Evolutionary conservation across 2,797 vertebrate genomes (phyloP), one percentile per base, ranked within the genome.

Genomic region (Caiman crocodilus): DNA sequence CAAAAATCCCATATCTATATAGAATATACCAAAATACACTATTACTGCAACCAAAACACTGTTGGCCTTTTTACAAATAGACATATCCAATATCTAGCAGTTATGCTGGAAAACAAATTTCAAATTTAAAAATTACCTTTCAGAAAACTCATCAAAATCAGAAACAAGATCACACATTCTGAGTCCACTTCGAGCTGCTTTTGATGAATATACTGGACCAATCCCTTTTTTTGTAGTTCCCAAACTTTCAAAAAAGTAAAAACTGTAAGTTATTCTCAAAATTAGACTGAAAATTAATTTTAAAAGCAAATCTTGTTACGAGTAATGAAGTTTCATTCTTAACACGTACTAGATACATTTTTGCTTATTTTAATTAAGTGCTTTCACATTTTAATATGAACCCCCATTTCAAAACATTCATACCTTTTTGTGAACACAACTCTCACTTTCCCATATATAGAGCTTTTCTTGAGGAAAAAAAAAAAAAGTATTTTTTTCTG

Each of bases 221-320:
- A 99, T 99, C 79, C 99, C 99, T 96, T 99, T 99, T 97, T 99
- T 99, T 16, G 99, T 99, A 69, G 99, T 99, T 92, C 99, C 99
- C 96, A 99, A 98, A 97, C 99, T 99, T 97, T 26, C 76, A 94
- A 84, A 93, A 85, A 85, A 93, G 95, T 74, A 97, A 89, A 76
- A 94, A 83, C 20, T 84, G 91, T 50, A 59, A 93, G 83, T 82
- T 96, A 94, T 15, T 85, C 11, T 82, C 74, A 14, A 89, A 58
- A 88, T 1, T 57, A 82, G 55, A 85, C 12, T n/a, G 65, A 74
- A 13, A 3, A 16, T 81, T 10, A 85, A 89, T 30, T 79, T 75
- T 85, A 79, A 79, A 75, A 90, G 10, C 23, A 71, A 95, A 12
- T 56, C 65, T 71, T 16, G 67, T 55, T 35, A 71, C 63, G 58